Base-by-base conservation (phyloP, 2,113 vertebrate species). In the Pica pica region DNA sequence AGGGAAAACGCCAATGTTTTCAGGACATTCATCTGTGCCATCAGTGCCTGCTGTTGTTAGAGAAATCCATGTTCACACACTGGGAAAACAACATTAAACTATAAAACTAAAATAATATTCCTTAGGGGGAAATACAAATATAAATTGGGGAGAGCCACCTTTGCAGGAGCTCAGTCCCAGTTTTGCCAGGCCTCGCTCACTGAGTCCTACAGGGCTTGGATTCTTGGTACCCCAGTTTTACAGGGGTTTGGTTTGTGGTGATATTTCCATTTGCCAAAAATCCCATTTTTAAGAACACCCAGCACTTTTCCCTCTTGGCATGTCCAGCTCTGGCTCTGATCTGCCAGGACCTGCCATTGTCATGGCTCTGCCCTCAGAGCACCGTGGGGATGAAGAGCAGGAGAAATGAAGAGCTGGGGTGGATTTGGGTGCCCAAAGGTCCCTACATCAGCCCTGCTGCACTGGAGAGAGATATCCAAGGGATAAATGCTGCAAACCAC, bases 21-120 rank as follows among this genome's bases (percentile, higher is more conserved):
- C 88, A 81, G 46, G 46, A 22, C 47, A 53, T 0, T 5, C 13
- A 70, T 20, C 53, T 13, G 3, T 9, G 49, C 24, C 31, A 37
- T 7, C 7, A 1, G 3, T 49, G 27, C 27, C 61, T 61, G 30
- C 10, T 82, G 22, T 35, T n/a, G 23, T 39, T 1, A 41, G 0
- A 65, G 37, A 80, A 92, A 80, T 53, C 49, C 5, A n/a, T 46
- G 46, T 20, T 35, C 41, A 27, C 9, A 9, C 1, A 2, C 20
- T 61, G 33, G 23, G 47, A 70, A 90, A 94, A 59, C 1, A 77
- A 74, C 46, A 70, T 18, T 10, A 16, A 90, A 52, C 13, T 33
- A 13, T 13, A 42, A 77, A 69, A 19, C 2, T 5, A 6, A 52
- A 44, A 31, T 49, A 4, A 6, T 6, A 35, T 46, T 69, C 31